Conservation (phyloP, 2,888 invertebrate species). For the Hanleya hanleyi region DNA sequence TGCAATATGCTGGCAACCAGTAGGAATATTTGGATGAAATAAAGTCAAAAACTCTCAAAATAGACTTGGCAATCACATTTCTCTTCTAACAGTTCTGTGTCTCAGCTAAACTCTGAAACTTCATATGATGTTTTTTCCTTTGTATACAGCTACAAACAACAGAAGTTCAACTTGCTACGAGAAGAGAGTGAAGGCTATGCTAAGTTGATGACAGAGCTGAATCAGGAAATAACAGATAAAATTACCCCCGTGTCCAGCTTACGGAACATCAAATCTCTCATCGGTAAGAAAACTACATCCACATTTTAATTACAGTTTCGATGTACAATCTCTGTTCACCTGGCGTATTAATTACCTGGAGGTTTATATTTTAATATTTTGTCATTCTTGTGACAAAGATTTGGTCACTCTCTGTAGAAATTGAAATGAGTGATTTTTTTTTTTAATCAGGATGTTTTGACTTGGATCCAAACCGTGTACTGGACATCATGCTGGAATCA, state of each 20-base stretch:
- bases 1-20: no score
- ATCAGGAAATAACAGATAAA: slow-evolving; percentile 80
- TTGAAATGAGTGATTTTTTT: no score
- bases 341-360: slow-evolving; percentile 14
- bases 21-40: no score
- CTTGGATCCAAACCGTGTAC: slow-evolving; percentile 97
- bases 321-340: neutral
- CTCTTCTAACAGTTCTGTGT: neutral
- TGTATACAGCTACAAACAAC: slow-evolving; percentile 94
- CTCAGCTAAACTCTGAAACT: neutral
- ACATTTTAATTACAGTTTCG: no score
- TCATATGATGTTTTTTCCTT: neutral
- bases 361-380: no score
- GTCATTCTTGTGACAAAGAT: neutral
- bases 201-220: slow-evolving; percentile 94
- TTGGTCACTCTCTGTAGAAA: no score
- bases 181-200: slow-evolving; percentile 99
- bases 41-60: no score
- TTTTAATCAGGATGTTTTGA: slow-evolving; percentile 91
- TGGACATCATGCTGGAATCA: slow-evolving; percentile 96
- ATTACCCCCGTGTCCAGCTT: slow-evolving; percentile 77
- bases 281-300: slow-evolving; percentile 86
- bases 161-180: slow-evolving; percentile 98
- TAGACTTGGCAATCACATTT: neutral
- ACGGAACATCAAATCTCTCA: slow-evolving; percentile 93